Conservation (phyloP, 2,113 vertebrate genomes). For the Marcusenius ussheri region DNA sequence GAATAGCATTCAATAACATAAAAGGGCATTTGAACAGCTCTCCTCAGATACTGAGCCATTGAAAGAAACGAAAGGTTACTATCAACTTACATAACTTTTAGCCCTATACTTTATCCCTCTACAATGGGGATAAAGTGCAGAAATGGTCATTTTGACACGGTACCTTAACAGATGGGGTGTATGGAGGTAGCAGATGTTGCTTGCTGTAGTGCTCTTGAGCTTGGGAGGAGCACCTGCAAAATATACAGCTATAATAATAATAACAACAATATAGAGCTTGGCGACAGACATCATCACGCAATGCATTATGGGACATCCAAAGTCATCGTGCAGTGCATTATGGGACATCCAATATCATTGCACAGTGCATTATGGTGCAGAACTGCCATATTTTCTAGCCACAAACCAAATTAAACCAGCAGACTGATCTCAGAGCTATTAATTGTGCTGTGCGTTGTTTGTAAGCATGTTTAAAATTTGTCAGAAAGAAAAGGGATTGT, state of each 20-base stretch:
- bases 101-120: not conserved
- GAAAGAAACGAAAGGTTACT: not conserved
- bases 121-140: not conserved
- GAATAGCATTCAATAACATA: not conserved
- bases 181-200: not conserved
- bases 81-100: not conserved
- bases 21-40: not conserved
- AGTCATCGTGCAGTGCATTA: too few species aligned
- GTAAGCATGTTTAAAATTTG: not conserved
- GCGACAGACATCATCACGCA: too few species aligned
- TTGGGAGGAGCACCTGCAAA: not conserved
- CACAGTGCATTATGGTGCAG: not conserved
- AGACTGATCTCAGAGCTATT: not conserved
- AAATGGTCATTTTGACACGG: not conserved
- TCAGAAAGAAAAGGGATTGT: not conserved
- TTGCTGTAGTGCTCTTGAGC: not conserved
- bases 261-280: too few species aligned
- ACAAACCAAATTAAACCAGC: not conserved
- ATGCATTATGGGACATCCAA: too few species aligned
- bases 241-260: not conserved
- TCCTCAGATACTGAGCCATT: not conserved
- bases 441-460: not conserved
- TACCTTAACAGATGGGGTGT: not conserved
- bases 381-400: not conserved
- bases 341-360: not conserved